Conservation (phyloP, 2,113 vertebrate genomes). For the Pampusana beccarii region DNA sequence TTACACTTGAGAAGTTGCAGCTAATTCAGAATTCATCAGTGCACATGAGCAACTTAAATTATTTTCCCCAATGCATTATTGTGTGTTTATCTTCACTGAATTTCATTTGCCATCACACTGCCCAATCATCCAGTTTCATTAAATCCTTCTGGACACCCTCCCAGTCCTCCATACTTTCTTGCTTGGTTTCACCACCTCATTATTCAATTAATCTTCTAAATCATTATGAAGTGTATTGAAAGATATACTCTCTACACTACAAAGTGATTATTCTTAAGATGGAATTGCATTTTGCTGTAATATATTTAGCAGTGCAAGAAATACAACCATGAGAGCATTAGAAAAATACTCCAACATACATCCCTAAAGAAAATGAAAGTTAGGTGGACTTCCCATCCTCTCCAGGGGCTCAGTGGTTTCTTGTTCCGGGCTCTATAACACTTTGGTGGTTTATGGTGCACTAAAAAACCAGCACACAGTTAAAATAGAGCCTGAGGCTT, state of each 20-base stretch:
- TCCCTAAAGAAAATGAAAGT: background rate
- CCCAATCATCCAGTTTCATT: background rate
- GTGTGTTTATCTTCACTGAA: background rate
- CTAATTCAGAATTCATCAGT: slow-evolving; percentile 30
- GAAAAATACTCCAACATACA: background rate
- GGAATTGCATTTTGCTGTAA: background rate
- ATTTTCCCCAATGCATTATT: background rate
- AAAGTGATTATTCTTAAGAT: background rate
- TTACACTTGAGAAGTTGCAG: slow-evolving; percentile 1
- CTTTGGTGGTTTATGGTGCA: background rate
- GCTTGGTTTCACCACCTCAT: slow-evolving; percentile 12
- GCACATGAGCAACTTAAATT: background rate
- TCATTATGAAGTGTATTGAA: background rate
- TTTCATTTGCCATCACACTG: slow-evolving; percentile 18
- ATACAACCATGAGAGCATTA: background rate
- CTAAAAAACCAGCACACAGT: background rate
- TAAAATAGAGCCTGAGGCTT: background rate
- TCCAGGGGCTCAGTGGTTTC: background rate
- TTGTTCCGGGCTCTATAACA: background rate
- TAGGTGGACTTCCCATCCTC: background rate
- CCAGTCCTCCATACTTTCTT: background rate
- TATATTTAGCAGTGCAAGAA: background rate
- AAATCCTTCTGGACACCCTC: background rate
- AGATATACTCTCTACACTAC: background rate
- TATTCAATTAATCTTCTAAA: slow-evolving; percentile 7